Evolutionary conservation across 2,113 vertebrate species (phyloP).

Genomic region (Caranx melampygus): DNA sequence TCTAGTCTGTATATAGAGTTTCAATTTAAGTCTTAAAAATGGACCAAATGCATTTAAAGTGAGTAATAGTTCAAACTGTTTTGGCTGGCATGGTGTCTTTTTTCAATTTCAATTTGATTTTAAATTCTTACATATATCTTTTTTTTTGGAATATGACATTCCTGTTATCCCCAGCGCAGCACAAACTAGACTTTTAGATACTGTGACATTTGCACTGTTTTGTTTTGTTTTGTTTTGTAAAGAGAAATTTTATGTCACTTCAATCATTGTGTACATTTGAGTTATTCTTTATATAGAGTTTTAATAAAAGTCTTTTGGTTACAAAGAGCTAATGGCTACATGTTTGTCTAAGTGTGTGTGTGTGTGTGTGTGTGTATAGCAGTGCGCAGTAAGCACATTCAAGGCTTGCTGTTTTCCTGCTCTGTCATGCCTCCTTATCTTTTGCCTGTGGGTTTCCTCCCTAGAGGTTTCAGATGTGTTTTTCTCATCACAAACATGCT

Average conservation of each 20-base stretch:
- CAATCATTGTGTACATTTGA: conserved; percentile 23
- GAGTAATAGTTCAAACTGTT: not conserved
- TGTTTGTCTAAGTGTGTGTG: conserved; percentile 10
- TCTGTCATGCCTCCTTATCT: conserved; percentile 58
- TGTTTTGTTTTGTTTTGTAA: not conserved
- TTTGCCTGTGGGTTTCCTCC: conserved; percentile 63
- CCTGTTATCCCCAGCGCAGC: not conserved
- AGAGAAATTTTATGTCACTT: not conserved
- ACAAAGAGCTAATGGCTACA: not conserved
- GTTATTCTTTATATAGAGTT: conserved; percentile 13
- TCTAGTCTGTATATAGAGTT: not conserved
- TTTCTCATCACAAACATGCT: conserved; percentile 17
- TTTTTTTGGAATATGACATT: not conserved
- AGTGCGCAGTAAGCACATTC: conserved; percentile 56
- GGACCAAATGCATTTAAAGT: conserved; percentile 10
- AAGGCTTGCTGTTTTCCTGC: conserved; percentile 62
- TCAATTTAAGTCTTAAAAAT: not conserved
- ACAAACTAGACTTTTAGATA: conserved; percentile 19
- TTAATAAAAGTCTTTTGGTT: conserved; percentile 30
- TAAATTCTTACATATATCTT: not conserved
- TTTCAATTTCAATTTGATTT: not conserved
- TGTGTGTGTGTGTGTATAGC: not conserved
- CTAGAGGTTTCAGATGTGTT: conserved; percentile 34
- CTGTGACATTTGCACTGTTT: conserved; percentile 73
- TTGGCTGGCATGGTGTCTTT: no score